Evolutionary conservation across 2,888 invertebrate genomes (phyloP), one percentile per base, ranked within the genome.

Genomic region (Drosophila maculinotata): DNA sequence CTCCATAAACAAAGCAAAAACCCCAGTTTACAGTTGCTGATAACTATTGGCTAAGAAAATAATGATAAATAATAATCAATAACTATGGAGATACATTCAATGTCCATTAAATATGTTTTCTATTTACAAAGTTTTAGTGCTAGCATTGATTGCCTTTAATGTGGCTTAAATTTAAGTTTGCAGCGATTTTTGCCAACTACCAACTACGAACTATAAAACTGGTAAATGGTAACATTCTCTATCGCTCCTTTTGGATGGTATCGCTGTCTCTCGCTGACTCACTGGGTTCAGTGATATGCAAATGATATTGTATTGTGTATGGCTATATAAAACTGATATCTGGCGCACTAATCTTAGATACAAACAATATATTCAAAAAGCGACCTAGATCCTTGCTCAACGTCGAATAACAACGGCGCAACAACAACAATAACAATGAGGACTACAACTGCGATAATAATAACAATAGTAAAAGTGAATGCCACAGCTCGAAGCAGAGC

Each of bases 351-450:
- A 81, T 81, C 81, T 81, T 64, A 81, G 85, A 81, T 81, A 77
- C 85, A 84, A 84, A 84, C 81, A 81, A 81, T 82, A 81, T 81
- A 84, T 81, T 81, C 81, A 81, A 84, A 81, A 84, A 79, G 82
- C 81, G 81, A 81, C 81, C 81, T 84, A 81, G 82, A 84, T 81
- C 82, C 80, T 74, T 48, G 82, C 77, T 54, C 67, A 64, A 80
- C 81, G 70, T 66, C 63, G 65, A 72, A 72, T 59, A 68, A 49
- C 68, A 69, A 42, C 58, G 67, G 23, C 52, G 45, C 53, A 65
- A 39, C 60, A 69, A 49, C 62, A 68, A 12, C 52, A 66, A 44
- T 57, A 77, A 64, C 76, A 72, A 78, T 66, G 76, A 73, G 65
- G 59, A 69, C 75, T 70, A 70, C 72, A 70, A 74, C 76, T 73